Evolutionary conservation across 2,888 invertebrate genomes (phyloP).

Genomic region (Macrostomum cliftonense): DNA sequence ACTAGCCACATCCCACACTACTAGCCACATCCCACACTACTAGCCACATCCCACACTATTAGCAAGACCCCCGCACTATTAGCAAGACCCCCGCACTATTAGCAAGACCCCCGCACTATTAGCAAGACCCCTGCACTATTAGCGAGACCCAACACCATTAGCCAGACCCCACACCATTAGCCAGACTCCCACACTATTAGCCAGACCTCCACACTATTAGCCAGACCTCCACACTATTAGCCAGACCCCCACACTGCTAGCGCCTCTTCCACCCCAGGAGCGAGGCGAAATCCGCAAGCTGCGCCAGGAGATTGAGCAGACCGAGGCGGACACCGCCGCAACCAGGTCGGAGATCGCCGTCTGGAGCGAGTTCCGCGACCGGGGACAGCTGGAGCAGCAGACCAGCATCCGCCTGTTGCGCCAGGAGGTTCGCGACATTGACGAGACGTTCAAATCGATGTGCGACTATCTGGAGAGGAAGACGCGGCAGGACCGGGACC

Average conservation of each 20-base stretch:
- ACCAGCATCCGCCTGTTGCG: conserved; percentile 26
- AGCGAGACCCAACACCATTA: too few relatives aligned
- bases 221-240: too few relatives aligned
- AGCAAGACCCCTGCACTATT: too few relatives aligned
- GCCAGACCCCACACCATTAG: too few relatives aligned
- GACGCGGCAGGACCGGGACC: conserved; percentile 19
- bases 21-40: too few relatives aligned
- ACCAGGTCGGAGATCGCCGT: conserved; percentile 20
- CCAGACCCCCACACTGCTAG: neutral
- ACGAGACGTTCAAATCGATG: conserved; percentile 29
- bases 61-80: neutral
- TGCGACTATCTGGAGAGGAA: conserved; percentile 23
- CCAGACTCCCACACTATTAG: too few relatives aligned
- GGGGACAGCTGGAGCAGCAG: conserved; percentile 21
- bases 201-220: too few relatives aligned
- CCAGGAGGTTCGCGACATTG: conserved; percentile 28
- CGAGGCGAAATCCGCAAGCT: neutral
- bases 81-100: neutral
- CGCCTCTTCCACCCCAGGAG: neutral
- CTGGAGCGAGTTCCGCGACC: conserved; percentile 24
- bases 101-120: too few relatives aligned
- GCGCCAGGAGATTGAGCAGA: conserved; percentile 16
- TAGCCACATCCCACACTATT: too few relatives aligned
- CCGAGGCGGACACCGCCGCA: conserved; percentile 20
- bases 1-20: too few relatives aligned